Conservation (phyloP, 2,888 invertebrate genomes). For the Luperina nickerlii region DNA sequence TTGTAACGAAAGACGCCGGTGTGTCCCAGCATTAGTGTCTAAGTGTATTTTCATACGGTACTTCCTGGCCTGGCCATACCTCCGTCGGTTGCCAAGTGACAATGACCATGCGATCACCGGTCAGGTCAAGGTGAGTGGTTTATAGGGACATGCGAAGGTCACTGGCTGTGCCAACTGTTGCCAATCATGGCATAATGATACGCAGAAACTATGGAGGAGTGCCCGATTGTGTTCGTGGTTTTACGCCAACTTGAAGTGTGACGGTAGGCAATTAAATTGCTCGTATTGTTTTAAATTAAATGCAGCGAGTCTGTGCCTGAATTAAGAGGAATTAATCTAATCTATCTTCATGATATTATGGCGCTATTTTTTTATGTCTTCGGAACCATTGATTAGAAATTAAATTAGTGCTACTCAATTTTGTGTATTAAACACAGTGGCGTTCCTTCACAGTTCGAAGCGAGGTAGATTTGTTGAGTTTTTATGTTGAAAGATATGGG, state of each 20-base stretch:
- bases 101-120: constrained; percentile 75
- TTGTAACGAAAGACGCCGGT: background rate
- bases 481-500: background rate
- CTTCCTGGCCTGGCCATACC: constrained; percentile 48
- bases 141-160: constrained; percentile 76
- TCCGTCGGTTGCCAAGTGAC: constrained; percentile 69
- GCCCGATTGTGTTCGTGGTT: constrained; percentile 39
- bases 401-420: background rate
- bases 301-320: background rate
- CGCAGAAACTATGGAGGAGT: constrained; percentile 43
- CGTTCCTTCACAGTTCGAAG: background rate
- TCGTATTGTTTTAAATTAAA: background rate
- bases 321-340: background rate
- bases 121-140: constrained; percentile 78
- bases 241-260: constrained; percentile 31
- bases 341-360: background rate
- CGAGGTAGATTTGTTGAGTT: background rate
- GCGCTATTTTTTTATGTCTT: background rate
- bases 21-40: constrained; percentile 28
- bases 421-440: background rate
- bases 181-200: constrained; percentile 63
- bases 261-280: constrained; percentile 12
- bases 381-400: background rate
- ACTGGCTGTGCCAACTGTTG: constrained; percentile 68
- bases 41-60: constrained; percentile 39